Evolutionary conservation across 2,113 vertebrate species (phyloP), one percentile per base, ranked within the genome.

Genomic region (Stegostoma tigrinum): DNA sequence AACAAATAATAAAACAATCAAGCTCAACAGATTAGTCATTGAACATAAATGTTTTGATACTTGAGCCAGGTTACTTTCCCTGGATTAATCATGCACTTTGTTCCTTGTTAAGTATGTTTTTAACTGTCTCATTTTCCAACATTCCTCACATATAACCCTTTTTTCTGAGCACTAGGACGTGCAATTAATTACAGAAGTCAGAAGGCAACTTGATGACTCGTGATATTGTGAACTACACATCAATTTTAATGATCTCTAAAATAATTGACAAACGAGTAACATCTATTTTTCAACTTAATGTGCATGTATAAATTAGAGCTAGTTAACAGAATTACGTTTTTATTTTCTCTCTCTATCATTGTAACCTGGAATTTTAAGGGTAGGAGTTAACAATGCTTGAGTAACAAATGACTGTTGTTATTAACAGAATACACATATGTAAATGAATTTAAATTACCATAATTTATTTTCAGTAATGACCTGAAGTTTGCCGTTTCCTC

Each of bases 341-440:
- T 90, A n/a, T 94, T 38, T 27, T 42, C 72, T 30, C 48, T 34
- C 24, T 45, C 45, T 15, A 90, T 30, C 55, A 95, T 95, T 95
- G 68, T 70, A 95, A 24, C 24, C 38, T 95, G 27, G 45, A 95
- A 72, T 72, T 70, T 70, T 72, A 72, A 95, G 48, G 67, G 52
- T 95, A 23, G 67, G 48, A 95, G 52, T 95, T 95, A 95, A 95
- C 23, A 48, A 90, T 52, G 38, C 55, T 94, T 94, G 66, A 67
- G 66, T 67, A 24, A 94, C 68, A 2, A 38, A 95, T 42, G 91
- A 24, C 19, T n/a, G 24, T 30, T 10, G 52, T 95, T 95, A 72
- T 72, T 95, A 95, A 55, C n/a, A 24, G 72, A 95, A 72, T 95
- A 68, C 52, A 45, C 45, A 48, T 8, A 72, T 95, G 42, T 14